Evolutionary conservation across 2,797 vertebrate genomes (phyloP).

Genomic region (Apodemus agrarius): DNA sequence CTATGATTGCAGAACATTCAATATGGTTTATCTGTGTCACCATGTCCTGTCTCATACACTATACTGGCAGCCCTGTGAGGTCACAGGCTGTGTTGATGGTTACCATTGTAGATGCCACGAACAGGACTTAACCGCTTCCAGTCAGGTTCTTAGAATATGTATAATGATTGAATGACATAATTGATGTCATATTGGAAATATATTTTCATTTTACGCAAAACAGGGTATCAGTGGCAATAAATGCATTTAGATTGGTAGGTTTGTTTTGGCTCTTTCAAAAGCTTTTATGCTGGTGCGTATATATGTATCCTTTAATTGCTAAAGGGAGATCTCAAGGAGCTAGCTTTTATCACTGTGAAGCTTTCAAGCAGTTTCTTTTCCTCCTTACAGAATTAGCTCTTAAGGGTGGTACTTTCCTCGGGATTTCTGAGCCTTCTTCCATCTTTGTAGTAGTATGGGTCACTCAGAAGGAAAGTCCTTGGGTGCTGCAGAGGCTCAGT

Average conservation of each 20-base stretch:
- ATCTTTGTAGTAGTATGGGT: constrained; percentile 68
- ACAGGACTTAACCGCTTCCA: not conserved
- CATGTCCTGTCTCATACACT: not conserved
- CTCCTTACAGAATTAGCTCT: constrained; percentile 59
- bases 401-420: constrained; percentile 68
- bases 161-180: not conserved
- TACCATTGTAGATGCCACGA: not conserved
- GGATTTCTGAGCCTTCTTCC: constrained; percentile 72
- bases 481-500: constrained; percentile 62
- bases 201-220: constrained; percentile 53
- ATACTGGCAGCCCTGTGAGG: not conserved
- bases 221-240: constrained; percentile 29
- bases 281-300: not conserved
- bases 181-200: not conserved
- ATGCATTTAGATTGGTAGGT: not conserved
- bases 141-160: not conserved
- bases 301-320: constrained; percentile 65
- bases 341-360: constrained; percentile 60
- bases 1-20: not conserved
- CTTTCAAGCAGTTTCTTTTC: constrained; percentile 69
- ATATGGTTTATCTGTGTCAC: constrained; percentile 1
- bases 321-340: constrained; percentile 21
- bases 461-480: constrained; percentile 71
- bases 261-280: constrained; percentile 63
- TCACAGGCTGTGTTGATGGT: constrained; percentile 7